Conservation (phyloP, 2,113 vertebrate species). For the Grus americana region DNA sequence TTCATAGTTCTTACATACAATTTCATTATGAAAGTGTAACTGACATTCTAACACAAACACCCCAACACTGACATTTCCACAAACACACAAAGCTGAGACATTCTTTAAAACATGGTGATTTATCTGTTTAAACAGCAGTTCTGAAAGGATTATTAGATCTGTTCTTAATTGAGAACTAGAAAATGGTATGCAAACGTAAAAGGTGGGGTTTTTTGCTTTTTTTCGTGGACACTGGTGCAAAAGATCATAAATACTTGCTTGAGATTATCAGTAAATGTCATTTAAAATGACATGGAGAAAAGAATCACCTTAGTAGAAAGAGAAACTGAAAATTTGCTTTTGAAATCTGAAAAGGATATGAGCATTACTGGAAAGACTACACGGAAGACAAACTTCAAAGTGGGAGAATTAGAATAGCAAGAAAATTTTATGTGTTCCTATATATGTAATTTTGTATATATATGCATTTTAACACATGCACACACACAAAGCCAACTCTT, state of each 20-base stretch:
- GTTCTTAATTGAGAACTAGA: neutral
- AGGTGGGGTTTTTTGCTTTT: neutral
- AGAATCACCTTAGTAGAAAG: neutral
- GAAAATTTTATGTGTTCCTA: neutral
- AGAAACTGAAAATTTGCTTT: neutral
- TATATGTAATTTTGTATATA: neutral
- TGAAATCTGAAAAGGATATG: neutral
- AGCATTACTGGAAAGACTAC: neutral
- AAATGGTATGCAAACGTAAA: neutral
- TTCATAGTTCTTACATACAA: neutral
- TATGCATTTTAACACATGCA: neutral
- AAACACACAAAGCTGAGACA: neutral
- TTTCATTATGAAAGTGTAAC: neutral
- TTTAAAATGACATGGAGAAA: neutral
- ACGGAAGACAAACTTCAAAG: neutral
- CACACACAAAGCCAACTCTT: neutral
- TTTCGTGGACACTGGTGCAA: neutral
- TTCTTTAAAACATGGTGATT: neutral
- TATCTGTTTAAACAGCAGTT: neutral
- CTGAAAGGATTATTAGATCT: neutral
- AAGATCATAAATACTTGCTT: neutral
- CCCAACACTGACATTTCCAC: neutral
- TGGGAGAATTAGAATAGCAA: neutral
- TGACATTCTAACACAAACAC: neutral
- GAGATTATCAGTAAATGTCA: neutral